Base-by-base conservation (phyloP, 2,113 vertebrate species). In the Takifugu flavidus region DNA sequence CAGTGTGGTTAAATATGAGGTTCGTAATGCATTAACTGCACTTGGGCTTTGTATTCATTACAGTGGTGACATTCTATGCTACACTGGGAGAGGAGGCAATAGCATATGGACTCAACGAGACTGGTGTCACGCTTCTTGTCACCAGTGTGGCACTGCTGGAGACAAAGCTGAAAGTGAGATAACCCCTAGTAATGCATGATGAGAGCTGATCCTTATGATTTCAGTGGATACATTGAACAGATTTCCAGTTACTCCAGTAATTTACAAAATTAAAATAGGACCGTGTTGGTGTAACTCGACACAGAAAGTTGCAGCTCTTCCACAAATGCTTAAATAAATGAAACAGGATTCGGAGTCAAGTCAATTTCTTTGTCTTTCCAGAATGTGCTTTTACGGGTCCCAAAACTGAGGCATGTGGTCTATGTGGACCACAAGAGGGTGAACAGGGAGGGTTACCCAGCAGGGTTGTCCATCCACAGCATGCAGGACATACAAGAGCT, bases 61-160 rank as follows among this genome's bases (percentile, higher is more conserved):
- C 82, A 98, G 97, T 98, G 86, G 95, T 99, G 71, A 99, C 97
- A 0, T 86, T 99, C 59, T 99, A 99, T 6, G 94, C 97, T 43
- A 98, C 97, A 1, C 88, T 99, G 86, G 97, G 97, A 28, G 94
- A 94, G 82, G 96, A 98, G 1, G 96, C 94, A 0, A 93, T 98
- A 29, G 90, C 90, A 6, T 96, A 91, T 27, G 96, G 96, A 1
- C 90, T 99, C 82, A 98, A 96, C 0, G 94, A 99, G 87, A 94
- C 93, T 3, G 94, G 90, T 58, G 95, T 95, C 4, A 91, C 94
- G 0, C 95, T 98, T 75, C 89, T 99, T 44, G 84, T 99, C 56
- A 99, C 96, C 2, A 99, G 96, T 8, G 66, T 70, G 57, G 95
- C 98, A 50, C 93, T 99, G 67, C 90, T 99, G 0, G 93, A 98